Percentiles rank a stretch among this genome's conserved stretches.
Evolutionary conservation across 53 echinoderm and acorn worm species (phyloP).

Genomic region (Holothuria leucospilota): DNA sequence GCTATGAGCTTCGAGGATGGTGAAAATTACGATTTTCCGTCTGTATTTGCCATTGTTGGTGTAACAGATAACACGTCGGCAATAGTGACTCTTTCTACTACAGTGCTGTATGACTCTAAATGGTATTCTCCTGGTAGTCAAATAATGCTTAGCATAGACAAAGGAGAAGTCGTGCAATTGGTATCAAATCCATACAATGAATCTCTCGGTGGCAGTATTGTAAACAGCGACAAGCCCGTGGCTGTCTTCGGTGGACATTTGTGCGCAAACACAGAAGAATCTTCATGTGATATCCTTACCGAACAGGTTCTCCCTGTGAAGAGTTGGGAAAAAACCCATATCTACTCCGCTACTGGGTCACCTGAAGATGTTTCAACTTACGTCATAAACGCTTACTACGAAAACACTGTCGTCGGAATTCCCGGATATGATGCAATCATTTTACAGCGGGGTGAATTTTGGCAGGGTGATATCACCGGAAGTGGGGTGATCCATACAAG

Average conservation of each 20-base stretch:
- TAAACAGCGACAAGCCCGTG: slow-evolving; percentile 64
- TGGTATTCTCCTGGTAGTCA: slow-evolving; percentile 55
- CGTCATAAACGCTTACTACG: slow-evolving; percentile 56
- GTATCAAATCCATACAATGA: neutral
- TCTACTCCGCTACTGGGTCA: slow-evolving; percentile 54
- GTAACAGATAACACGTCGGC: slow-evolving; percentile 45
- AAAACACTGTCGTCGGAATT: slow-evolving; percentile 52
- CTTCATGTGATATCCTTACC: slow-evolving; percentile 54
- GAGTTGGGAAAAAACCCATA: slow-evolving; percentile 68
- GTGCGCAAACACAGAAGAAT: slow-evolving; percentile 48
- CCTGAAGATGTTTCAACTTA: slow-evolving; percentile 47
- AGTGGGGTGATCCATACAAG: slow-evolving; percentile 65
- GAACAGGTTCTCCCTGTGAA: slow-evolving; percentile 71
- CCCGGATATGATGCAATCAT: slow-evolving; percentile 33
- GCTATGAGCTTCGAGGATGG: slow-evolving; percentile 39
- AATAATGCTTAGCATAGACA: slow-evolving; percentile 36
- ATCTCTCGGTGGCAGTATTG: slow-evolving; percentile 62
- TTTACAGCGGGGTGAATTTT: slow-evolving; percentile 57
- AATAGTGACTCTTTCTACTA: slow-evolving; percentile 44
- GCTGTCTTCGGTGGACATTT: slow-evolving; percentile 60
- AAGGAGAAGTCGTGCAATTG: slow-evolving; percentile 62
- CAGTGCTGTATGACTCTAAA: slow-evolving; percentile 51
- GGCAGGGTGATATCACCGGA: slow-evolving; percentile 61
- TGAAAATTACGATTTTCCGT: slow-evolving; percentile 2
- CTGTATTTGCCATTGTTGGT: slow-evolving; percentile 25